Base-by-base conservation (phyloP, 2,797 vertebrate genomes). In the Alauda arvensis region DNA sequence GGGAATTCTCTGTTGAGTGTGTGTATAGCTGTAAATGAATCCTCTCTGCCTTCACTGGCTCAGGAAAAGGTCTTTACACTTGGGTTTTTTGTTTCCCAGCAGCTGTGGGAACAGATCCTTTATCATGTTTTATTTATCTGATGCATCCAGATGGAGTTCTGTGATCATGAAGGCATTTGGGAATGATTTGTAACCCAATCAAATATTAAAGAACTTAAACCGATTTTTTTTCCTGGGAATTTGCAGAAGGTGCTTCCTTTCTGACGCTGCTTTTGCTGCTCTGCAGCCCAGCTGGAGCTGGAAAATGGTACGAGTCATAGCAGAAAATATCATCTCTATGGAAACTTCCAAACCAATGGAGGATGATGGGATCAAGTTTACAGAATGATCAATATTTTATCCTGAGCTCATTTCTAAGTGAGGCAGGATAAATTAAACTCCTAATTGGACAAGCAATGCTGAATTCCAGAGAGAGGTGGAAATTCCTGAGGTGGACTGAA, bases 251-350 rank as follows among this genome's bases (percentile, higher is more conserved):
- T 34, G 3, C 31, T 77, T 83, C 31, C 42, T 86, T 81, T 85
- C 29, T 87, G 65, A 14, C 37, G 16, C 29, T 59, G 31, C 34
- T 72, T 65, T 77, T 76, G 45, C 20, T 55, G 43, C 39, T 79
- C 45, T 87, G 63, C 46, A 85, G 53, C 60, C 67, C 71, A 76
- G 53, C 12, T 85, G 71, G 78, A 81, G 52, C 45, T 63, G 52
- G 71, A 42, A 79, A 79, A 51, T 5, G 12, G 65, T 45, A 79
- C 39, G 70, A 91, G 24, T 45, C 15, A 9, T 25, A 76, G 48
- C 43, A 91, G 71, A 76, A 95, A 89, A 87, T 85, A 63, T 88
- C 43, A 77, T 83, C 65, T 84, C 85, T 67, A 78, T 82, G 68
- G 89, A 91, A 90, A 85, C 48, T 91, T 79, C 71, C 82, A 77